A percentile compares a stretch with the other conserved stretches of the same genome.
Conservation (phyloP, 2,888 invertebrate genomes). For the Ischnus inquisitorius region DNA sequence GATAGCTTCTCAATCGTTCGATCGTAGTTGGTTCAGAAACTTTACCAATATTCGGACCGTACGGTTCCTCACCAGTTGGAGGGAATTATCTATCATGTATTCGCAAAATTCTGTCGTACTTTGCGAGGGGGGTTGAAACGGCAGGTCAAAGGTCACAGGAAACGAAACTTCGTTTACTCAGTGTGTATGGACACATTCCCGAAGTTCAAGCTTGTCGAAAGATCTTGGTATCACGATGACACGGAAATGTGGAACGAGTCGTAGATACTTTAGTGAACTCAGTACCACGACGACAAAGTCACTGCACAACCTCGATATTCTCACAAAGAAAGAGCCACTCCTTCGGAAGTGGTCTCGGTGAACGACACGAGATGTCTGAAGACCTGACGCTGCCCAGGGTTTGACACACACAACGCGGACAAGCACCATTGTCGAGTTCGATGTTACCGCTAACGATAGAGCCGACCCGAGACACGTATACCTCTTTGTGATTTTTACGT, state of each 20-base stretch:
- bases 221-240: background rate
- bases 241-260: constrained; percentile 3
- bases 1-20: constrained; percentile 16
- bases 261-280: background rate
- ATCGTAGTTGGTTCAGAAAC: constrained; percentile 26
- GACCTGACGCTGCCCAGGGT: constrained; percentile 38
- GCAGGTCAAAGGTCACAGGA: background rate
- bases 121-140: background rate
- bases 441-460: constrained; percentile 35
- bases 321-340: constrained; percentile 63
- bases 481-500: constrained; percentile 46
- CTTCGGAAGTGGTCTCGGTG: constrained; percentile 64
- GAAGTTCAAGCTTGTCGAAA: background rate
- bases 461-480: background rate
- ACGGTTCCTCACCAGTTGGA: constrained; percentile 17
- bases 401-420: background rate
- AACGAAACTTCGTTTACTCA: background rate
- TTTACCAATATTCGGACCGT: constrained; percentile 22
- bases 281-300: constrained; percentile 28
- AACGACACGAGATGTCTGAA: constrained; percentile 59
- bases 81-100: constrained; percentile 36
- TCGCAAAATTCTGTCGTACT: constrained; percentile 8
- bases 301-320: constrained; percentile 54
- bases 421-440: constrained; percentile 28
- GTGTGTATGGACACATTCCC: background rate